These are phyloP conservation scores for Stigmatopora nigra DNA, from an alignment of 2,113 vertebrate species.

Conservation along the genomic window DNA sequence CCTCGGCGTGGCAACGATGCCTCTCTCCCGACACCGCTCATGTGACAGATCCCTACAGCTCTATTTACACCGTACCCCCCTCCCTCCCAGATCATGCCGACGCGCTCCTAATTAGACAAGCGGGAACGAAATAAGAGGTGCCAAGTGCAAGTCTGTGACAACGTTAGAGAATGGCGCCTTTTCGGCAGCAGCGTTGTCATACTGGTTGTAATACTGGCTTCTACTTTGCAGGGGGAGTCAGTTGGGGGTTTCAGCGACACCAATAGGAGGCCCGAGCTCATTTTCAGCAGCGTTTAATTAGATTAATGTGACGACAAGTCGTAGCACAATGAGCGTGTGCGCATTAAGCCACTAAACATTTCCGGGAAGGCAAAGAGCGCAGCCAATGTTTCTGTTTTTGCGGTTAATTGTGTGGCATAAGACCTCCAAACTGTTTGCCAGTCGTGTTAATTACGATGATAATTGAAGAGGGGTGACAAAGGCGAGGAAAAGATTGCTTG, in stretches of 20 bases:
- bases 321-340: slow-evolving; percentile 80
- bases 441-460: slow-evolving; percentile 99
- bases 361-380: slow-evolving; percentile 85
- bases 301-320: slow-evolving; percentile 84
- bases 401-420: slow-evolving; percentile 98
- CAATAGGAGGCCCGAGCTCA: slow-evolving; percentile 65
- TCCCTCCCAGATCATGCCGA: slow-evolving; percentile 71
- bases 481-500: slow-evolving; percentile 90
- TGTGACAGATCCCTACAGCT: slow-evolving; percentile 92
- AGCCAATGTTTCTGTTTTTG: slow-evolving; percentile 83
- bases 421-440: slow-evolving; percentile 99
- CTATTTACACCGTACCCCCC: slow-evolving; percentile 80
- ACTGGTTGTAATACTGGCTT: slow-evolving; percentile 9
- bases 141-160: slow-evolving; percentile 49
- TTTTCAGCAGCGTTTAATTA: slow-evolving; percentile 94
- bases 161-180: slow-evolving; percentile 57
- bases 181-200: slow-evolving; percentile 44
- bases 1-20: slow-evolving; percentile 84
- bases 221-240: slow-evolving; percentile 5
- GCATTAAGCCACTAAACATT: slow-evolving; percentile 88
- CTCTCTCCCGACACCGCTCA: slow-evolving; percentile 61
- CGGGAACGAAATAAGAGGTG: slow-evolving; percentile 46
- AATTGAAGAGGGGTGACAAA: slow-evolving; percentile 99
- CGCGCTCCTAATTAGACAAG: slow-evolving; percentile 79
- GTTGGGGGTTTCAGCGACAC: slow-evolving; percentile 18